These are phyloP conservation scores for Corythoichthys haematopterus DNA, from an alignment of 2,113 vertebrate genomes.

Conservation along the genomic window DNA sequence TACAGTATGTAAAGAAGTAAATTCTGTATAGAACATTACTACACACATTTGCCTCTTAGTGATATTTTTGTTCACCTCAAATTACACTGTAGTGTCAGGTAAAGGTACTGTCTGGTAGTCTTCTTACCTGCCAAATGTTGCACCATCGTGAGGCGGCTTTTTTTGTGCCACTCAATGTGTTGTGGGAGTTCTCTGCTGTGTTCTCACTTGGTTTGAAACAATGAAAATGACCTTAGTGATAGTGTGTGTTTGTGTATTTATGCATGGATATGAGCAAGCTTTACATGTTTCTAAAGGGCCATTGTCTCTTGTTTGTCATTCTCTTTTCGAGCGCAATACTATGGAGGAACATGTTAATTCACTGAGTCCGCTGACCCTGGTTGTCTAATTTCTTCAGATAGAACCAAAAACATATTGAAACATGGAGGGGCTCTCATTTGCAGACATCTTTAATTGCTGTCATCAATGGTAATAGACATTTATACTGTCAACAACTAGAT, in stretches of 20 bases:
- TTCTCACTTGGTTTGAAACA: constrained; percentile 8
- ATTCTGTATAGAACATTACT: too few species aligned
- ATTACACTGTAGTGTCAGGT: not conserved
- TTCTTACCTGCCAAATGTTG: not conserved
- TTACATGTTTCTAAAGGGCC: constrained; percentile 34
- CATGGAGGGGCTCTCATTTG: too few species aligned
- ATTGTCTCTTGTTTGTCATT: constrained; percentile 41
- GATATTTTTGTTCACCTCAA: not conserved
- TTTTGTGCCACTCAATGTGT: not conserved
- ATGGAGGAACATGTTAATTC: constrained; percentile 50
- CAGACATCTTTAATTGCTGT: too few species aligned
- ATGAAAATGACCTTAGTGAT: constrained; percentile 28
- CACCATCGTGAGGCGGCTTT: not conserved
- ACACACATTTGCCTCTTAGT: too few species aligned
- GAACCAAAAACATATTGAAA: too few species aligned
- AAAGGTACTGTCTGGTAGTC: not conserved
- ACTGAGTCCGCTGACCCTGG: constrained; percentile 13
- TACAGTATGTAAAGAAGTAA: too few species aligned
- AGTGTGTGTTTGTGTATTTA: constrained; percentile 13
- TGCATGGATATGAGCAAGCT: constrained; percentile 7
- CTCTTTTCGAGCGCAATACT: constrained; percentile 40
- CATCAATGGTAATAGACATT: too few species aligned
- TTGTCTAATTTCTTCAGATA: not conserved
- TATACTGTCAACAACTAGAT: too few species aligned
- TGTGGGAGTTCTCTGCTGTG: constrained; percentile 11